Conservation (phyloP, 2,113 vertebrate genomes). For the Mesoclemmys tuberculata region DNA sequence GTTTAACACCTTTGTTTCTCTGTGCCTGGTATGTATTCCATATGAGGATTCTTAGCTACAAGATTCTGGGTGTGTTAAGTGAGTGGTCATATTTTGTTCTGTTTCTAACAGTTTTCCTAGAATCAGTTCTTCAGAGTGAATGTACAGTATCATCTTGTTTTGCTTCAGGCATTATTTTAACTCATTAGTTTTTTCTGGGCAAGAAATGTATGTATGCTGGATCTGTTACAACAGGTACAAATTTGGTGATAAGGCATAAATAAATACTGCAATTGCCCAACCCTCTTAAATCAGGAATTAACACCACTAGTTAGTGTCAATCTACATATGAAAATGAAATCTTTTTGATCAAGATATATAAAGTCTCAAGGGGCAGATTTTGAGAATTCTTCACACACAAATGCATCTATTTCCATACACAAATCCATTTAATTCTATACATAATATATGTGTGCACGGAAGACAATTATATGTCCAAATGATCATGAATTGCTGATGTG, state of each 20-base stretch:
- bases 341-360: neutral
- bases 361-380: neutral
- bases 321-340: neutral
- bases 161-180: slow-evolving; percentile 3
- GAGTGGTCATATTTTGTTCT: neutral
- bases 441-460: neutral
- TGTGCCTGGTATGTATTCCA: neutral
- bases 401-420: neutral
- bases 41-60: neutral
- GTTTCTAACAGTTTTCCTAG: neutral
- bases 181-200: neutral
- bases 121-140: neutral
- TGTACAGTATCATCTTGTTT: neutral
- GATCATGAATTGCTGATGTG: neutral
- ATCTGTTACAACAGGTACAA: fast-evolving
- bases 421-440: neutral
- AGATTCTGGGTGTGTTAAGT: neutral
- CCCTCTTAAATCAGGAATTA: neutral
- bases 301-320: neutral
- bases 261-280: neutral
- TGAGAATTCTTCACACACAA: neutral
- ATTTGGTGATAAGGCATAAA: neutral
- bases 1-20: neutral
- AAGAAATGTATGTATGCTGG: neutral
- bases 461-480: fast-evolving